phyloP scores from a whole-genome alignment of 2,797 vertebrate genomes.

The Gymnoscopelus microlampas region DNA sequence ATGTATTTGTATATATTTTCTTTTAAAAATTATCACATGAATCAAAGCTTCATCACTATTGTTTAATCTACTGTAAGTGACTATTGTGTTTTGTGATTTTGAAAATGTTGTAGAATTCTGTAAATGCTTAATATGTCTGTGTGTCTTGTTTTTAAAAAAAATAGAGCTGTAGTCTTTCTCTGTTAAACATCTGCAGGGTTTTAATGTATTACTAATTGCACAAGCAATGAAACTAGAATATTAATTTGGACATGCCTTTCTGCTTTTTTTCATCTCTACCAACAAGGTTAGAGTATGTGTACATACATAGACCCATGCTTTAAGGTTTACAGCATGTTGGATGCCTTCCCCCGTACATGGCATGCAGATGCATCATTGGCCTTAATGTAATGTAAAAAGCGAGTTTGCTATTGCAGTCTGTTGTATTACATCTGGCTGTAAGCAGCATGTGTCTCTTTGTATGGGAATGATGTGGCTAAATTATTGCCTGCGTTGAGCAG shows the following conservation, averaged over 20 bases:
- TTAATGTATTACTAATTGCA: neutral
- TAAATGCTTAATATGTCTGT: constrained; percentile 8
- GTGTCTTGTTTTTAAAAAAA: neutral
- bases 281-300: neutral
- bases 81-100: no score
- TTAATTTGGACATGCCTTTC: no score
- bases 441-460: neutral
- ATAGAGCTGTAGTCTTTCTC: no score
- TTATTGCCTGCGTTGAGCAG: constrained; percentile 2
- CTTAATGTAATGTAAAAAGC: neutral
- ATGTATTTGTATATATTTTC: no score
- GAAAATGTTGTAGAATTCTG: neutral
- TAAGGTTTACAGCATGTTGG: neutral
- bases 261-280: no score
- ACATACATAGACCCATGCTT: neutral
- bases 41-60: no score
- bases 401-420: neutral
- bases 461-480: neutral
- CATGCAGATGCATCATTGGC: constrained; percentile 31
- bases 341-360: constrained; percentile 42
- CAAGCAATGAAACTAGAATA: no score
- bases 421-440: neutral
- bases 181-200: neutral
- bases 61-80: no score
- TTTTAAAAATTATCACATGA: no score